Percentiles rank a stretch among this genome's conserved stretches.
phyloP scores from a whole-genome alignment of 2,113 vertebrate species.

The Indicator indicator region DNA sequence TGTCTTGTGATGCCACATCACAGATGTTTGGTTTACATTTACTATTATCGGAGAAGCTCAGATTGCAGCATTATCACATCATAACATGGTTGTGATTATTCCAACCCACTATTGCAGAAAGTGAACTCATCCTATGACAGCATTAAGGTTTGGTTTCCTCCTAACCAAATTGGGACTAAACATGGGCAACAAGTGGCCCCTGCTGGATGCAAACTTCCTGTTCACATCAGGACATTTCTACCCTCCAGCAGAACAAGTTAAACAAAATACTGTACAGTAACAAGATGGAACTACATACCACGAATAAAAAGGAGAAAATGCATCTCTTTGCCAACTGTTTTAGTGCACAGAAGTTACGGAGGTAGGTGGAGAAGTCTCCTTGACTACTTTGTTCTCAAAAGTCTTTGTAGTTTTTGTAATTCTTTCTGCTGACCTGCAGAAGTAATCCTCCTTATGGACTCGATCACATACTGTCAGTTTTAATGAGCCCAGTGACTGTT shows the following conservation, averaged over 20 bases:
- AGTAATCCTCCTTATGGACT: background rate
- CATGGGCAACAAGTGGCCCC: constrained; percentile 12
- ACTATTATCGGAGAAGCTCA: background rate
- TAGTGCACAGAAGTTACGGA: constrained; percentile 30
- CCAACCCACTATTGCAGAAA: accelerated
- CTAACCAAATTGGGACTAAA: background rate
- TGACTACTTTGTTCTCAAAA: constrained; percentile 37
- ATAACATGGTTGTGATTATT: background rate
- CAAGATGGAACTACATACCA: background rate
- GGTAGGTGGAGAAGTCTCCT: constrained; percentile 61
- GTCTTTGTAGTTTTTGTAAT: background rate
- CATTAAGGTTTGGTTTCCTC: background rate
- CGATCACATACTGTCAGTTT: background rate
- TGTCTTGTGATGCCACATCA: background rate
- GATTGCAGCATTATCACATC: background rate
- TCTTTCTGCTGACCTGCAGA: constrained; percentile 32
- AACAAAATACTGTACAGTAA: background rate
- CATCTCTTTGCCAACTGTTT: background rate
- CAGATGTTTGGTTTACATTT: background rate
- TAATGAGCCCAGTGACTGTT: constrained; percentile 14
- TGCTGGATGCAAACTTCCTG: constrained; percentile 15
- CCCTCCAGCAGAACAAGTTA: background rate
- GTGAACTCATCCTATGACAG: background rate
- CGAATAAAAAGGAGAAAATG: background rate
- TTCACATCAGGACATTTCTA: background rate